A percentile compares a stretch with the other conserved stretches of the same genome.
Evolutionary conservation across 2,113 vertebrate species (phyloP).

Genomic region (Forbesichthys agassizii): DNA sequence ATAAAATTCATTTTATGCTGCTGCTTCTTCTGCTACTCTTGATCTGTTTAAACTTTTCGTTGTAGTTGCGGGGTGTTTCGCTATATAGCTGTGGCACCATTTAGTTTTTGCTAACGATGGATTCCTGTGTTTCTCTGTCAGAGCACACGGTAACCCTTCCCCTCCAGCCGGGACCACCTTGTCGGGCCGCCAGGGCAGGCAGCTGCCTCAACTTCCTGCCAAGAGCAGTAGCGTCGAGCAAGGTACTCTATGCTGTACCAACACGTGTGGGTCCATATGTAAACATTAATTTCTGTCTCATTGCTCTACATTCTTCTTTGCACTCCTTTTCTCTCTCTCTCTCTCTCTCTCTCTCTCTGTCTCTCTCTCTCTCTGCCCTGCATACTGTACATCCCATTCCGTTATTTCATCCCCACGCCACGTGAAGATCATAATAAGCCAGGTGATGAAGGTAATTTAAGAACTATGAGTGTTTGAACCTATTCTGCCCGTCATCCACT

Average conservation of each 20-base stretch:
- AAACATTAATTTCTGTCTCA: not conserved
- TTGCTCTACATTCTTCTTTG: not conserved
- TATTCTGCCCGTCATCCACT: not conserved
- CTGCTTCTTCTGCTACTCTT: no score
- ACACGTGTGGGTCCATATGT: not conserved
- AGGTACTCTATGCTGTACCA: conserved; percentile 74
- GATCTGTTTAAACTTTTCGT: not conserved
- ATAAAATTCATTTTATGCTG: no score
- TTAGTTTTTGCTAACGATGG: conserved; percentile 21
- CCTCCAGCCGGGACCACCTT: conserved; percentile 82
- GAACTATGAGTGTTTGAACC: not conserved
- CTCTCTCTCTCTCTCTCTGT: conserved; percentile 1
- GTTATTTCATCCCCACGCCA: conserved; percentile 16
- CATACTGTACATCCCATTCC: conserved; percentile 15
- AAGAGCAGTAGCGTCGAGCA: conserved; percentile 94
- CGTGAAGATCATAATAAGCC: conserved; percentile 43
- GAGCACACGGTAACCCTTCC: conserved; percentile 84
- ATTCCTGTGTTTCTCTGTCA: conserved; percentile 61
- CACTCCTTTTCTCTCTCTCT: conserved; percentile 14
- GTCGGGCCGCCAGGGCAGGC: conserved; percentile 86
- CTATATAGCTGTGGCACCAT: not conserved
- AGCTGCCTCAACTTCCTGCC: conserved; percentile 93
- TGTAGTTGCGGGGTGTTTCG: not conserved
- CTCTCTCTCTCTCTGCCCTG: conserved; percentile 20
- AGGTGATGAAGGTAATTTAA: conserved; percentile 42